These are phyloP conservation scores for Bungarus multicinctus DNA, from an alignment of 2,113 vertebrate genomes.

Conservation along the genomic window DNA sequence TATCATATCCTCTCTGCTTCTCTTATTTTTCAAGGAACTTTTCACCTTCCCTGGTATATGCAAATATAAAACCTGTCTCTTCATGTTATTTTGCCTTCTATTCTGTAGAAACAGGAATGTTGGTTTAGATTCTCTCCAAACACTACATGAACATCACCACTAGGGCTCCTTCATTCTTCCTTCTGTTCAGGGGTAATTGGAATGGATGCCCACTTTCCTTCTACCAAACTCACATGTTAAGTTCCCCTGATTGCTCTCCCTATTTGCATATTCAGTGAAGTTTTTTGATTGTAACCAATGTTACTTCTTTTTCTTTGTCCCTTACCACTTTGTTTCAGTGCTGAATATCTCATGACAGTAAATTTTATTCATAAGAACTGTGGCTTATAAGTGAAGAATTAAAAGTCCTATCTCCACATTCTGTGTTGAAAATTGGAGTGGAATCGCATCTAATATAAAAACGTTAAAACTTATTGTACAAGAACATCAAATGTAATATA, in stretches of 20 bases:
- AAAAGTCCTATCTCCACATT: neutral
- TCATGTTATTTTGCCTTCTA: neutral
- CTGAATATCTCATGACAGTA: neutral
- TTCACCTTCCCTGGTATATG: neutral
- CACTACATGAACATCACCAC: neutral
- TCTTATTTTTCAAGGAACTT: neutral
- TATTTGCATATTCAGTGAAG: neutral
- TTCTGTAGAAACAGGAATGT: neutral
- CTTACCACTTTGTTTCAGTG: neutral
- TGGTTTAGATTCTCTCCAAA: neutral
- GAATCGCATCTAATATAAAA: neutral
- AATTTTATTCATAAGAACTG: neutral
- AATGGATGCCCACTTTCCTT: neutral
- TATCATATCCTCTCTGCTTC: neutral
- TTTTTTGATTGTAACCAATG: neutral
- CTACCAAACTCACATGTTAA: neutral
- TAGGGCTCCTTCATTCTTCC: neutral
- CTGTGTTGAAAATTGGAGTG: neutral
- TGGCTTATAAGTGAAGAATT: neutral
- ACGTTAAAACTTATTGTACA: neutral
- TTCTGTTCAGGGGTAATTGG: neutral
- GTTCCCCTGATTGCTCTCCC: neutral
- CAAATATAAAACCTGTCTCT: neutral
- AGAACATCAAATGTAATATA: neutral
- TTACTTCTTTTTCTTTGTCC: neutral